Evolutionary conservation across 1,140 invertebrate genomes (phyloP).

Genomic region (Agraylea sexmaculata): DNA sequence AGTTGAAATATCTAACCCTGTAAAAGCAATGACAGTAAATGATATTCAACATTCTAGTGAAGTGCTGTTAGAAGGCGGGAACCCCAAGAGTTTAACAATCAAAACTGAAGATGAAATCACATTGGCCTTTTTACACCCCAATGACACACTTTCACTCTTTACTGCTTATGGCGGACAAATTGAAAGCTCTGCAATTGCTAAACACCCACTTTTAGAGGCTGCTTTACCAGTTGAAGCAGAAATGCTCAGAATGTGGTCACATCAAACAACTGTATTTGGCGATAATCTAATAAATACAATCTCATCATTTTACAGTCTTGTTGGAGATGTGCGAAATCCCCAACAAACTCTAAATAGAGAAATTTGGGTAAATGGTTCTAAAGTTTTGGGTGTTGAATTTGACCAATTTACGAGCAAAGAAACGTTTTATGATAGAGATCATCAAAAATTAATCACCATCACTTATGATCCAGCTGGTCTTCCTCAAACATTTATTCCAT

Average conservation of each 20-base stretch:
- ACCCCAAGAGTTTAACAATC: constrained; percentile 42
- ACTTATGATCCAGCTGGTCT: constrained; percentile 78
- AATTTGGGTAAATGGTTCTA: constrained; percentile 72
- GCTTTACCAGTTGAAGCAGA: constrained; percentile 83
- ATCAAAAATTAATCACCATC: constrained; percentile 70
- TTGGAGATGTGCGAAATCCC: constrained; percentile 69
- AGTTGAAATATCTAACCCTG: constrained; percentile 46
- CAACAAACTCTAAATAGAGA: constrained; percentile 72
- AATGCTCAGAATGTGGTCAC: constrained; percentile 79
- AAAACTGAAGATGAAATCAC: constrained; percentile 52
- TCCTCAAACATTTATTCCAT: constrained; percentile 65
- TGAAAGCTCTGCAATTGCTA: constrained; percentile 61
- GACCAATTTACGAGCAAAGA: constrained; percentile 79
- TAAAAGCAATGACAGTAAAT: constrained; percentile 37
- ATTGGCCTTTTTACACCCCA: constrained; percentile 60
- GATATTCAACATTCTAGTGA: constrained; percentile 41
- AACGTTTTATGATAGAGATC: constrained; percentile 76
- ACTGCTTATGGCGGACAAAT: constrained; percentile 58
- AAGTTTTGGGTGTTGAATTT: constrained; percentile 79
- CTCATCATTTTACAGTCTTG: constrained; percentile 66
- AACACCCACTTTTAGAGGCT: constrained; percentile 77
- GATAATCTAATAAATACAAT: constrained; percentile 62
- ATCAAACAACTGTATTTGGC: constrained; percentile 64
- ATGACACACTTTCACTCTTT: constrained; percentile 61
- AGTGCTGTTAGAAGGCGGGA: constrained; percentile 42